phyloP scores from a whole-genome alignment of 2,888 invertebrate species.

The Chrysina gloriosa region DNA sequence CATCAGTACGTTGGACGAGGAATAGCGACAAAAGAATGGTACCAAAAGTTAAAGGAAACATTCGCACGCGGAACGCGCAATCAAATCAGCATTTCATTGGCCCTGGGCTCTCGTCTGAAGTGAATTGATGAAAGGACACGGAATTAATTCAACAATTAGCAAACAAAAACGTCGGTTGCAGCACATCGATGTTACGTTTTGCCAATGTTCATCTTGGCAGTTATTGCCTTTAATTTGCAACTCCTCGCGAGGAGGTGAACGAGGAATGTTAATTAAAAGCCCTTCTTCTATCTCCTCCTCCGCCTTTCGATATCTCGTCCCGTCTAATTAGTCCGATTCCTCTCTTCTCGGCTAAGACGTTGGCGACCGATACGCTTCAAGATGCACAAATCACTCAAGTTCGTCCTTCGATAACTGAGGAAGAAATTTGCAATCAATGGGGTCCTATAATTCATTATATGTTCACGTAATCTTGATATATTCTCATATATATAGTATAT shows the following conservation, averaged over 20 bases:
- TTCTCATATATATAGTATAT: too few species aligned
- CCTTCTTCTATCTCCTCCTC: slow-evolving; percentile 47
- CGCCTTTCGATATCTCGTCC: slow-evolving; percentile 56
- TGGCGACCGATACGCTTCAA: slow-evolving; percentile 38
- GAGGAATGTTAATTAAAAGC: slow-evolving; percentile 67
- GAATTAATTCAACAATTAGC: slow-evolving; percentile 65
- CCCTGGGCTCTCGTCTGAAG: slow-evolving; percentile 48
- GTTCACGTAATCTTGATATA: too few species aligned
- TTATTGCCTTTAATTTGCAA: slow-evolving; percentile 66
- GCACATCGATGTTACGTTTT: slow-evolving; percentile 59
- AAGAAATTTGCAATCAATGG: not conserved
- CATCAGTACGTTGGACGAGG: slow-evolving; percentile 12
- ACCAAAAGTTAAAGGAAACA: slow-evolving; percentile 48
- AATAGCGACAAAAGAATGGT: slow-evolving; percentile 13
- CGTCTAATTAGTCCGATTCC: slow-evolving; percentile 55
- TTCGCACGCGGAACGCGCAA: slow-evolving; percentile 51
- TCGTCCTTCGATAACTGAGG: slow-evolving; percentile 24
- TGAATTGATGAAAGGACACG: slow-evolving; percentile 60
- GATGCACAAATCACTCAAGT: slow-evolving; percentile 54
- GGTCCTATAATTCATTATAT: too few species aligned
- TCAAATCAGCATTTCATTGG: slow-evolving; percentile 54
- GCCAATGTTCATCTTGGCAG: slow-evolving; percentile 62
- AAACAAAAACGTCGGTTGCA: slow-evolving; percentile 63
- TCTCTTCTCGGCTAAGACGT: slow-evolving; percentile 16
- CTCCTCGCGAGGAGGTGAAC: slow-evolving; percentile 64